phyloP scores from a whole-genome alignment of 1,140 invertebrate species.

The Spodoptera frugiperda region DNA sequence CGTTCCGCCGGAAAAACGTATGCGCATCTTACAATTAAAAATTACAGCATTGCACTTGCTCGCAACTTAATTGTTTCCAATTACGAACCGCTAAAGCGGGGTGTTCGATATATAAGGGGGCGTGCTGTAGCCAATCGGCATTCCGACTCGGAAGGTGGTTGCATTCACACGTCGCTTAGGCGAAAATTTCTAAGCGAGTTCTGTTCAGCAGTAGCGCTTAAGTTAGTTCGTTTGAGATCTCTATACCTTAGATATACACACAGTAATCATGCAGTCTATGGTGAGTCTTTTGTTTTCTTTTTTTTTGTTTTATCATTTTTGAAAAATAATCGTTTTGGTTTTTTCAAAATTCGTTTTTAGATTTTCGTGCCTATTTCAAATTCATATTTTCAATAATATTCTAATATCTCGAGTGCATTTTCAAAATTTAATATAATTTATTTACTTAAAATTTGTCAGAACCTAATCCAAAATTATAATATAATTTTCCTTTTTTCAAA shows the following conservation, averaged over 20 bases:
- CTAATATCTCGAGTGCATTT: too few species aligned
- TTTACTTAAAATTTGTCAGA: neutral
- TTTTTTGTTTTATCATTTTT: neutral
- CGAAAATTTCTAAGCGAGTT: conserved; percentile 84
- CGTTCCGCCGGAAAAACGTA: conserved; percentile 57
- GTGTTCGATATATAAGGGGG: conserved; percentile 80
- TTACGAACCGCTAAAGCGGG: conserved; percentile 73
- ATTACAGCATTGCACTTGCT: conserved; percentile 78
- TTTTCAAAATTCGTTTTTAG: conserved; percentile 2
- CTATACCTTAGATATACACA: conserved; percentile 60
- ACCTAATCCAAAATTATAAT: neutral
- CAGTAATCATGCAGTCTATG: conserved; percentile 83
- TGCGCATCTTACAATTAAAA: conserved; percentile 71
- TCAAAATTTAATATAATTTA: neutral
- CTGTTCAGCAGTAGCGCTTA: conserved; percentile 80
- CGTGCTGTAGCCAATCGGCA: conserved; percentile 68
- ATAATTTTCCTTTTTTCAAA: neutral
- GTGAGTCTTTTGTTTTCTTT: conserved; percentile 66
- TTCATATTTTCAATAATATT: neutral
- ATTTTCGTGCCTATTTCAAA: neutral
- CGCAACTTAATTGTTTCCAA: conserved; percentile 81
- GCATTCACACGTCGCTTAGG: conserved; percentile 78
- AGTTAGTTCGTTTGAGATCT: conserved; percentile 86
- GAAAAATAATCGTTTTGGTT: neutral
- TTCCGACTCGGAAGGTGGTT: conserved; percentile 76